phyloP scores from a whole-genome alignment of 64 coral and sea anemone genomes.

The Pocillopora damicornis region DNA sequence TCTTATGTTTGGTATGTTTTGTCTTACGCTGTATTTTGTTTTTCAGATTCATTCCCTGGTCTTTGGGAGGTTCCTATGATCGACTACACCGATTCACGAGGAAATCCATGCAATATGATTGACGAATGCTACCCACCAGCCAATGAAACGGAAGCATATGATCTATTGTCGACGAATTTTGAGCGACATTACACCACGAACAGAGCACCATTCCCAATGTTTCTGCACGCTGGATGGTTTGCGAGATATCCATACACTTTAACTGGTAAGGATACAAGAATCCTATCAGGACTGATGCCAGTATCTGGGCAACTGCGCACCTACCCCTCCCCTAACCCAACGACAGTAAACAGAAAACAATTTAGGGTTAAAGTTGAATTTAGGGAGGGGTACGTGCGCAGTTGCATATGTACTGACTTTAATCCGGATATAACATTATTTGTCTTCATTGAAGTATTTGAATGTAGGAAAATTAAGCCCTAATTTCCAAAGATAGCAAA shows the following conservation, averaged over 20 bases:
- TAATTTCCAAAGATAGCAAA: too few species aligned
- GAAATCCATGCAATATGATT: slow-evolving; percentile 67
- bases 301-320: background rate
- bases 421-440: too few species aligned
- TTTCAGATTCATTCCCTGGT: slow-evolving; percentile 73
- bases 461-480: too few species aligned
- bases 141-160: slow-evolving; percentile 46
- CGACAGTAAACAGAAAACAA: too few species aligned
- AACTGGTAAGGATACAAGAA: slow-evolving; percentile 29
- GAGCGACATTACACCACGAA: slow-evolving; percentile 70
- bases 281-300: too few species aligned
- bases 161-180: slow-evolving; percentile 72
- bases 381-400: too few species aligned
- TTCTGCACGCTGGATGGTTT: slow-evolving; percentile 82
- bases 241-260: slow-evolving; percentile 10
- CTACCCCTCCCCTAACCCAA: background rate
- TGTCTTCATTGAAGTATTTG: too few species aligned
- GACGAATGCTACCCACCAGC: slow-evolving; percentile 48
- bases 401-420: too few species aligned
- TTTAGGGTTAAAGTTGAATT: too few species aligned
- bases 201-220: slow-evolving; percentile 95
- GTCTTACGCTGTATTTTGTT: background rate
- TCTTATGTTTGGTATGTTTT: background rate
- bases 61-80: slow-evolving; percentile 99
- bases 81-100: slow-evolving; percentile 62